Evolutionary conservation across 2,797 vertebrate genomes (phyloP), one percentile per base, ranked within the genome.

Genomic region (Champsocephalus esox): DNA sequence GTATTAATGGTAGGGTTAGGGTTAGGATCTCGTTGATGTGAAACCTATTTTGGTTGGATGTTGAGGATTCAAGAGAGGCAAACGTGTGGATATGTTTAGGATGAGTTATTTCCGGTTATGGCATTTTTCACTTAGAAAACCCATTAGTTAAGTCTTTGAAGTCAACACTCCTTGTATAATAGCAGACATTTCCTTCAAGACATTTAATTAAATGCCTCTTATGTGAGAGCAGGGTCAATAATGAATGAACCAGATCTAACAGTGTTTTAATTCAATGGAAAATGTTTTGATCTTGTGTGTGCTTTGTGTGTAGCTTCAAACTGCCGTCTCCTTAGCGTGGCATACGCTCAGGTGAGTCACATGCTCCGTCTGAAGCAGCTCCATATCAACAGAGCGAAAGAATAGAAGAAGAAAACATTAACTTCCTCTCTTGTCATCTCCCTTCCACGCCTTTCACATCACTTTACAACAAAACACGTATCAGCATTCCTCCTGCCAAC

Each of bases 401-500:
- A 34, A 38, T 67, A 9, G 49, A 44, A 55, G 32, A 49, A 49
- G 60, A 64, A 63, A 60, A 45, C 21, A 21, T 54, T 9, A 46
- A 12, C 67, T 70, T 73, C 24, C 72, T 56, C 17, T 10, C 57
- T 9, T 38, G 49, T 77, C 76, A 45, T 75, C 44, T 70, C 70
- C 50, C 73, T 58, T 48, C 45, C 70, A 73, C 74, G 51, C 52
- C 74, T 81, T 73, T 64, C 75, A 72, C 13, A 73, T 76, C 75
- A 41, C 50, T 66, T 77, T 46, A 58, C 66, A 81, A 59, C 74
- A 67, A 75, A 77, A 75, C 64, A 60, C 6, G 14, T 19, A 70
- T 87, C 84, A 85, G 79, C 77, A 50, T 69, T 85, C 24, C 62
- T 62, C 7, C 70, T 75, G 80, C 82, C 73, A 79, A 56, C 8